Conservation (phyloP, 1,140 invertebrate genomes). For the Acromyrmex echinatior region DNA sequence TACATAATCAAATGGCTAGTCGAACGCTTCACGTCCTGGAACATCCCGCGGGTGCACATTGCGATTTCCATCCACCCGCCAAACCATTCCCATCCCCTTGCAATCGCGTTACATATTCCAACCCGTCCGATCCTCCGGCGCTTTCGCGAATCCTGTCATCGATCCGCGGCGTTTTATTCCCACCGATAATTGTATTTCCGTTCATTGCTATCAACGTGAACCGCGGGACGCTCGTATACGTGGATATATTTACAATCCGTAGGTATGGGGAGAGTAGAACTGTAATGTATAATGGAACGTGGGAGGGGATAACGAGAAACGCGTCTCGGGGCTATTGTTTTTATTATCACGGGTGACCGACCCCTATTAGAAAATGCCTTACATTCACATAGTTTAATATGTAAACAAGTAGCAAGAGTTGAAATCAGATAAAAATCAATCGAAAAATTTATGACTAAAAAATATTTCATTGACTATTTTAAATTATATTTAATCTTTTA, state of each 20-base stretch:
- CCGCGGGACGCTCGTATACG: conserved; percentile 59
- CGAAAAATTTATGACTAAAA: background rate
- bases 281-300: conserved; percentile 36
- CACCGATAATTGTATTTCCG: conserved; percentile 79
- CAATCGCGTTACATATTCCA: conserved; percentile 76
- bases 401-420: background rate
- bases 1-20: conserved; percentile 80
- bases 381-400: background rate
- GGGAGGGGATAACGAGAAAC: conserved; percentile 38
- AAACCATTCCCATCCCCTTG: conserved; percentile 34
- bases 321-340: conserved; percentile 39
- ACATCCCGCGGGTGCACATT: conserved; percentile 72
- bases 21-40: conserved; percentile 68
- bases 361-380: conserved; percentile 17
- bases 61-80: conserved; percentile 68
- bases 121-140: conserved; percentile 69
- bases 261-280: conserved; percentile 11
- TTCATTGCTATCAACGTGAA: conserved; percentile 71
- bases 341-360: conserved; percentile 40
- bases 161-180: conserved; percentile 75
- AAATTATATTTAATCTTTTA: background rate
- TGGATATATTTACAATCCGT: conserved; percentile 72
- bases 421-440: background rate
- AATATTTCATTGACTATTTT: background rate
- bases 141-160: conserved; percentile 72